Evolutionary conservation across 2,113 vertebrate species (phyloP), one percentile per base, ranked within the genome.

Genomic region (Cyanoramphus novaezelandiae): DNA sequence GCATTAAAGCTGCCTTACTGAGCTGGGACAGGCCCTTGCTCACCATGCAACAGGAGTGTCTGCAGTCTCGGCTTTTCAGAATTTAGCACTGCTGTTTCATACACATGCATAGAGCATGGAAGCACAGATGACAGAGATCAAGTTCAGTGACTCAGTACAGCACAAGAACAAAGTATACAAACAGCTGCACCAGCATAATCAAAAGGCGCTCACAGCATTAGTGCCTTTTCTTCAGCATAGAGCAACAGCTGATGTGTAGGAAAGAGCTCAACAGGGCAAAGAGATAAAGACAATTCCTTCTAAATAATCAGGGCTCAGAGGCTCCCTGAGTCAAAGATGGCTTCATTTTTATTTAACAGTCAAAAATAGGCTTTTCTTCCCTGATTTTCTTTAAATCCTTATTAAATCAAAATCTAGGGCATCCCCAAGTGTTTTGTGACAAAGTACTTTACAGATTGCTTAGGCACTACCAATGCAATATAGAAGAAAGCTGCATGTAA

Each of bases 31-130:
- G 16, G 20, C n/a, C 39, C 68, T 13, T 1, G 31, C 69, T n/a
- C 49, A 25, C 21, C 19, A 2, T 0, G 6, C 0, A 2, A 24
- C 2, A 5, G n/a, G 3, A 50, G 7, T 0, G 0, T 6, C 35
- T 7, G 57, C 37, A 68, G 41, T 0, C 29, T 13, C 0, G 11
- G 75, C 35, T 52, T 7, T 17, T 16, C 69, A 31, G 17, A 85
- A 41, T 4, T 5, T 11, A 62, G 33, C 65, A 20, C 27, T 33
- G 20, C 62, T 16, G 49, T 8, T 8, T 31, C 7, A 6, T 3
- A 16, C 43, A 29, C 19, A 4, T 0, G 3, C 11, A 1, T 8
- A 17, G 17, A 14, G 79, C n/a, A 19, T 23, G 31, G 49, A 70
- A 47, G 37, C 52, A 24, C 31, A 24, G 76, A 10, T 7, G 16